Conservation (phyloP, 2,113 vertebrate genomes). For the Natator depressus region DNA sequence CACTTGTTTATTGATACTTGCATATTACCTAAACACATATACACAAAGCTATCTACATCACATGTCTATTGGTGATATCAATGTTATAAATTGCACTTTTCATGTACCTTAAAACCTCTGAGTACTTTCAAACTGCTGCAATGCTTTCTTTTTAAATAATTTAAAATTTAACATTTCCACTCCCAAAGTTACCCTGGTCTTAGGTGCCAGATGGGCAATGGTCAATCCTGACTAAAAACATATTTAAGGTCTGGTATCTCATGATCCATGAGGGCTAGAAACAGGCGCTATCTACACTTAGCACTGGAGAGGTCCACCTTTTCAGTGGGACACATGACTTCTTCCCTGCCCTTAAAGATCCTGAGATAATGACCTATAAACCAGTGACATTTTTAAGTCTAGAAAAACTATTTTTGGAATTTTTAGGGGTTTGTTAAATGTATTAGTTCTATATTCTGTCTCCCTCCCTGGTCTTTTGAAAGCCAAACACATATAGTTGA, state of each 20-base stretch:
- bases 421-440: neutral
- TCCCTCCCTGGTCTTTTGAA: neutral
- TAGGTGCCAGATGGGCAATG: neutral
- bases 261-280: neutral
- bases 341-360: neutral
- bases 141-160: no score
- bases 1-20: neutral
- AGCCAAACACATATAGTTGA: neutral
- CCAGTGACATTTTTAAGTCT: neutral
- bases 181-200: neutral
- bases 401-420: constrained; percentile 8
- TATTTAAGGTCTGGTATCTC: neutral
- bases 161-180: neutral
- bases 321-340: neutral
- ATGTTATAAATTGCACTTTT: neutral
- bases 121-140: no score
- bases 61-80: neutral
- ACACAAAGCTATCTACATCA: neutral
- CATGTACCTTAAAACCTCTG: neutral
- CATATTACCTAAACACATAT: neutral
- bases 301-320: neutral
- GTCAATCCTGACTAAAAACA: neutral
- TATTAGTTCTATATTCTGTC: neutral
- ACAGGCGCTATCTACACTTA: neutral
- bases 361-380: neutral